Evolutionary conservation across 2,113 vertebrate genomes (phyloP), one percentile per base, ranked within the genome.

Genomic region (Nycticebus coucang): DNA sequence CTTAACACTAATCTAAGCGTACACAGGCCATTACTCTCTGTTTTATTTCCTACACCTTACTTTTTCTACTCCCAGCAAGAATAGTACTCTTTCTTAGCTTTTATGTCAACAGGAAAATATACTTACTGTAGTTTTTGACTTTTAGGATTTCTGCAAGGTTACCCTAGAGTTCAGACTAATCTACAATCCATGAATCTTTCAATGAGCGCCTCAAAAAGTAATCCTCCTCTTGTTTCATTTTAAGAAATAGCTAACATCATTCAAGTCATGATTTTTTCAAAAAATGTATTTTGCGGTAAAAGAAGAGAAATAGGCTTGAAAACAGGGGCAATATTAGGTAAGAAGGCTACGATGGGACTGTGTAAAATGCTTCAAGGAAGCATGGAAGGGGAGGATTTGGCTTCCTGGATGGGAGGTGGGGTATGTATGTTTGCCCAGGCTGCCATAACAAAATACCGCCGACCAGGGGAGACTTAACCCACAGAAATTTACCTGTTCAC

Each of bases 251-350:
- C 26, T 4, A 11, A 64, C 62, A 64, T 87, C 74, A 87, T 81
- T 83, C 60, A 87, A 75, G 55, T 82, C 21, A 81, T 37, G 19
- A 50, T 35, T 68, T 78, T 86, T 60, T 53, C 13, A 85, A 87
- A 83, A 77, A 96, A 71, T 4, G 77, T 9, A n/a, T 4, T 91
- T 87, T 92, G 93, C 87, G 66, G 57, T 72, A 93, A 64, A 33
- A 77, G 21, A 69, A 55, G 41, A 82, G 60, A 60, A 53, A 83
- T 14, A 55, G 50, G 53, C 12, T 28, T 28, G 11, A 87, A 90
- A 60, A 71, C 59, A 75, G 69, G 71, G 14, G 30, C 5, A 41
- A 41, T 35, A 28, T 50, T 24, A 69, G 68, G 11, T 33, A 33
- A 50, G 35, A 89, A 85, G 72, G 35, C 4, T 45, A n/a, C 37